Percentiles rank a stretch among this genome's conserved stretches.
These are phyloP conservation scores for Psilopsiagon aymara DNA, from an alignment of 2,113 vertebrate species.

Conservation along the genomic window DNA sequence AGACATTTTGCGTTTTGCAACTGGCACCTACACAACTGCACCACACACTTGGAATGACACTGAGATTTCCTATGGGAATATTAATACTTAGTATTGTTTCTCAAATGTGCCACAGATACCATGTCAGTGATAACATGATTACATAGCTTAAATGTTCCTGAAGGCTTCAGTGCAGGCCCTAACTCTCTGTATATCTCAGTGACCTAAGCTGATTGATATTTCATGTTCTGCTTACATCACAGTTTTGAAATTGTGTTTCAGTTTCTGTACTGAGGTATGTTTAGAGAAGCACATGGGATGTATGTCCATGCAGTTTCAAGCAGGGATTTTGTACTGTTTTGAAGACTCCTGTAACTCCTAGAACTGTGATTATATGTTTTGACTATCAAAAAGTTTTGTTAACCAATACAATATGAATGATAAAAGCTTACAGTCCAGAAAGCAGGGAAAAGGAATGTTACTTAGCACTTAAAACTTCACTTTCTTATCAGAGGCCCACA, in stretches of 20 bases:
- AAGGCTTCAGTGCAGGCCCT: background rate
- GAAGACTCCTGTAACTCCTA: background rate
- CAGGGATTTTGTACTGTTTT: background rate
- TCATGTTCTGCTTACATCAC: background rate
- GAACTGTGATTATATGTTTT: background rate
- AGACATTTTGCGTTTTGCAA: background rate
- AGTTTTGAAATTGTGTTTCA: background rate
- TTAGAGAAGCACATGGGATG: background rate
- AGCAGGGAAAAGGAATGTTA: background rate
- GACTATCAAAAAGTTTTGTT: background rate
- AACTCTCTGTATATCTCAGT: background rate
- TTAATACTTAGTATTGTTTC: background rate
- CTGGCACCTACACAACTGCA: background rate
- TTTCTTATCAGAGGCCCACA: background rate
- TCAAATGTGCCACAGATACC: background rate
- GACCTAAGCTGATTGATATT: background rate
- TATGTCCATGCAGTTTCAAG: background rate
- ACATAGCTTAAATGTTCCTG: background rate
- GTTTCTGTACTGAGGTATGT: background rate
- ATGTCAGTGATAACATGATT: background rate
- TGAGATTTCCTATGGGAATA: background rate
- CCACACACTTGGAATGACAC: background rate
- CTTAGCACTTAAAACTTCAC: background rate
- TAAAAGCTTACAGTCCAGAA: background rate
- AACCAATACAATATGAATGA: background rate